Evolutionary conservation across 2,797 vertebrate species (phyloP), one percentile per base, ranked within the genome.

Genomic region (Notoglanidium macrostoma): DNA sequence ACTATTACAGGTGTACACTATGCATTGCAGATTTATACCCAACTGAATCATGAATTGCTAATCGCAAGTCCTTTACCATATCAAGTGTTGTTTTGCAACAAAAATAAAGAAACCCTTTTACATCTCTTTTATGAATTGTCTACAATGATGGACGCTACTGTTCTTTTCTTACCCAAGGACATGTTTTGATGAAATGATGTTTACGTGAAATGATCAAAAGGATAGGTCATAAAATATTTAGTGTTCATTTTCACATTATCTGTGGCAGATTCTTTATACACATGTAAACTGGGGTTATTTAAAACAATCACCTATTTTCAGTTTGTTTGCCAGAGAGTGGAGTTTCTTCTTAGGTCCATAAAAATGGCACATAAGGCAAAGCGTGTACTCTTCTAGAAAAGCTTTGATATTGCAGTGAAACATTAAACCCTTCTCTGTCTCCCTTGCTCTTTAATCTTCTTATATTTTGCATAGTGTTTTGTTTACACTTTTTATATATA

Each of bases 171-270:
- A 76, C 23, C 21, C 19, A 76, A 49, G 46, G 73, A 29, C 46
- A 76, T n/a, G 14, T 8, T 54, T 77, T 1, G 1, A 40, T 40
- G 40, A 40, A 40, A 40, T 40, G 40, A 40, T 40, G 40, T 40
- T 35, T 35, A 23, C 17, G 35, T 35, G 10, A 57, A 35, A 79
- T 35, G 9, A 57, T 57, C 29, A 57, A 1, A 76, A 51, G 46
- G 73, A 76, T 51, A 32, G 26, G 8, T 32, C 49, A 77, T 77
- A 15, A 74, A 77, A 54, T 77, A 57, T 78, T 78, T 55, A 55
- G 32, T 55, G 46, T 54, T 3, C 4, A 55, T 54, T 55, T 35
- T 57, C 12, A 78, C 29, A 78, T 55, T 55, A 55, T 21, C 51
- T 5, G 17, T 21, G 29, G n/a, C 44, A 57, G 17, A 57, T 35